phyloP scores from a whole-genome alignment of 1,140 invertebrate species.

The Dreissena polymorpha region DNA sequence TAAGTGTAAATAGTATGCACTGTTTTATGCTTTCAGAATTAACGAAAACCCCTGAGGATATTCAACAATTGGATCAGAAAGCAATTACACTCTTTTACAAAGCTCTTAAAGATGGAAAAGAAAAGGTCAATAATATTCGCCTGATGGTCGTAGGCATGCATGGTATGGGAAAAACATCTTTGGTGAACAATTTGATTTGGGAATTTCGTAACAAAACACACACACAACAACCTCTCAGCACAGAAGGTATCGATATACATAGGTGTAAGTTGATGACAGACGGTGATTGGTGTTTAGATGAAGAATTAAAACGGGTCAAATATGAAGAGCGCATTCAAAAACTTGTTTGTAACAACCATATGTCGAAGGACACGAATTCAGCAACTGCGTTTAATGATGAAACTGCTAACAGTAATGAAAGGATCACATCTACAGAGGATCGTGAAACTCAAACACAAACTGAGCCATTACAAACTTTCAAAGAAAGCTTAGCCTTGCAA shows the following conservation, averaged over 20 bases:
- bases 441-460: neutral
- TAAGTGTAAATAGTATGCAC: too few relatives aligned
- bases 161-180: slow-evolving; percentile 39
- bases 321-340: neutral
- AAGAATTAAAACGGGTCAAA: neutral
- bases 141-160: slow-evolving; percentile 42
- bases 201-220: neutral
- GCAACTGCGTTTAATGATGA: neutral
- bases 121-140: slow-evolving; percentile 17
- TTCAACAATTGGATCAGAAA: slow-evolving; percentile 6
- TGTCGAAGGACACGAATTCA: neutral
- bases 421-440: neutral
- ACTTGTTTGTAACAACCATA: neutral
- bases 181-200: slow-evolving; percentile 24
- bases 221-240: neutral
- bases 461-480: neutral
- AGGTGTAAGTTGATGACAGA: neutral
- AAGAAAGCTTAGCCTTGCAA: neutral
- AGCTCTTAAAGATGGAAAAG: neutral
- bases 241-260: neutral
- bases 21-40: too few relatives aligned
- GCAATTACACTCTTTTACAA: slow-evolving; percentile 4
- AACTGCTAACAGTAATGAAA: neutral
- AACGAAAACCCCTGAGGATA: neutral
- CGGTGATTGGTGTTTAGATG: neutral